phyloP scores from a whole-genome alignment of 2,888 invertebrate species.

The Eristalis pertinax region DNA sequence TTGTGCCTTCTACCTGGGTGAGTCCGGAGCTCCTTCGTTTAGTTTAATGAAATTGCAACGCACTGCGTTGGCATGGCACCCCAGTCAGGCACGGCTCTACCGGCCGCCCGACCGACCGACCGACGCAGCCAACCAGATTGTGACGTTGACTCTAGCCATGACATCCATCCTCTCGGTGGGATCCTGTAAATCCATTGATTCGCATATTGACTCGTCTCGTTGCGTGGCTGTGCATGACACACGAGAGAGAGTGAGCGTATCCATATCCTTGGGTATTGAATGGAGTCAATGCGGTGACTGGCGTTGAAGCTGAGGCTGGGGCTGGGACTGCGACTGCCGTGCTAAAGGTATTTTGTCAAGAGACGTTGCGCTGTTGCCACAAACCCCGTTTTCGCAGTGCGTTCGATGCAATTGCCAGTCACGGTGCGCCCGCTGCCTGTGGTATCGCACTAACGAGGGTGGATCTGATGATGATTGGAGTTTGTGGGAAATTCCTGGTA shows the following conservation, averaged over 20 bases:
- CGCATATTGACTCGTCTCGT: slow-evolving; percentile 35
- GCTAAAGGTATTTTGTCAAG: slow-evolving; percentile 36
- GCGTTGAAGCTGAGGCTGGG: no score
- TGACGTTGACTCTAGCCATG: slow-evolving; percentile 39
- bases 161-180: slow-evolving; percentile 33
- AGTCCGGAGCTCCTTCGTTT: slow-evolving; percentile 51
- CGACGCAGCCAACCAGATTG: slow-evolving; percentile 17
- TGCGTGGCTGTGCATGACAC: slow-evolving; percentile 52
- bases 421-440: not conserved
- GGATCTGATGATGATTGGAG: slow-evolving; percentile 30
- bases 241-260: not conserved
- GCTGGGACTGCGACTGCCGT: not conserved
- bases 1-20: slow-evolving; percentile 49
- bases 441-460: not conserved
- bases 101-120: not conserved
- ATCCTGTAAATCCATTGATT: slow-evolving; percentile 40
- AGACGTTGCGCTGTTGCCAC: slow-evolving; percentile 29
- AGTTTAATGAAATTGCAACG: slow-evolving; percentile 71
- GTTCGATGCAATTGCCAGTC: slow-evolving; percentile 14
- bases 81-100: no score
- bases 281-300: not conserved
- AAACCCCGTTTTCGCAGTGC: slow-evolving; percentile 22
- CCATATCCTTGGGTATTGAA: slow-evolving; percentile 29
- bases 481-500: slow-evolving; percentile 12
- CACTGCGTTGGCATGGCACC: slow-evolving; percentile 28